Percentiles rank a stretch among this genome's conserved stretches.
Evolutionary conservation across 1,140 invertebrate species (phyloP).

Genomic region (Temnothorax longispinosus): DNA sequence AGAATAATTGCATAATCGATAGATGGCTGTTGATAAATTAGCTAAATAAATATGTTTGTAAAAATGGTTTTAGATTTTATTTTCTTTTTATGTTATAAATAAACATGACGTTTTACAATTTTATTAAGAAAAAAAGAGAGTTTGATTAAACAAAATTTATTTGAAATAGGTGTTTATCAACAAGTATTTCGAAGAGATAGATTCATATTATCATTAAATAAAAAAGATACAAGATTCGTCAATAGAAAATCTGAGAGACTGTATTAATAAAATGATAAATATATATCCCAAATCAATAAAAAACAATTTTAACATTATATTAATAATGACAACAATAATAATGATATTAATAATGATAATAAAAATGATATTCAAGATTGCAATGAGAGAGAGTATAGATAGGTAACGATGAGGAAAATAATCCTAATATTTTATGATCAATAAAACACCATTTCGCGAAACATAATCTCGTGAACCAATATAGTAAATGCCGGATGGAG

Average conservation of each 20-base stretch:
- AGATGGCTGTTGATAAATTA: neutral
- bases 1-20: neutral
- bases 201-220: neutral
- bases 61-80: neutral
- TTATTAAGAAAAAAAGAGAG: neutral
- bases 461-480: constrained; percentile 20
- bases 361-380: constrained; percentile 8
- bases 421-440: neutral
- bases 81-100: neutral
- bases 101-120: neutral
- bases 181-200: neutral
- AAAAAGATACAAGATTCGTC: neutral
- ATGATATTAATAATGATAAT: neutral
- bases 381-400: neutral
- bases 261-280: neutral
- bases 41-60: neutral
- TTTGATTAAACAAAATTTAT: neutral
- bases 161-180: neutral
- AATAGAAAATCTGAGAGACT: neutral
- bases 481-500: neutral
- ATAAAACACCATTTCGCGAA: neutral
- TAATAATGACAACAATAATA: too few relatives aligned
- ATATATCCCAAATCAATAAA: neutral
- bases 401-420: neutral
- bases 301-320: neutral